A percentile compares a stretch with the other conserved stretches of the same genome.
Evolutionary conservation across 2,113 vertebrate species (phyloP).

Genomic region (Gymnobelideus leadbeateri): DNA sequence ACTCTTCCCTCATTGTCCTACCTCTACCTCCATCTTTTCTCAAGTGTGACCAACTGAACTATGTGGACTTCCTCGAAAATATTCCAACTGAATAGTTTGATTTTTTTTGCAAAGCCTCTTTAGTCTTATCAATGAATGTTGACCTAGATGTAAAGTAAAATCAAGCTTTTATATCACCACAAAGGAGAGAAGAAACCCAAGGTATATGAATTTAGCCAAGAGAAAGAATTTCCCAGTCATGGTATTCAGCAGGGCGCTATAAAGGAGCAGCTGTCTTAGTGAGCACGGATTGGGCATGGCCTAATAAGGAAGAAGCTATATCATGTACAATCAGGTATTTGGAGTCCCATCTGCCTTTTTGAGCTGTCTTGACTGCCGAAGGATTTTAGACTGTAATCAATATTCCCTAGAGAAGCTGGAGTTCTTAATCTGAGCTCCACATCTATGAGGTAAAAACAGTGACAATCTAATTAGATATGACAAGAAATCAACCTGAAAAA

Average conservation of each 20-base stretch:
- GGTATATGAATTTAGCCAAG: neutral
- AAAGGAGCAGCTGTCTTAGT: neutral
- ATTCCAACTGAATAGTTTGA: neutral
- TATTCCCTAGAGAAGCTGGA: conserved; percentile 62
- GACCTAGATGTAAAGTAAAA: conserved; percentile 20
- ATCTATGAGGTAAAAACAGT: neutral
- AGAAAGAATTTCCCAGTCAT: neutral
- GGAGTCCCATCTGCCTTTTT: rapidly evolving
- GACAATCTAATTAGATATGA: neutral
- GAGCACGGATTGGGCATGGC: neutral
- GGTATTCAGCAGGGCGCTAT: neutral
- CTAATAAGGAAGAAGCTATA: neutral
- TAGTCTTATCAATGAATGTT: neutral
- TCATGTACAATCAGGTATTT: neutral
- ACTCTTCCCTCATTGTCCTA: neutral
- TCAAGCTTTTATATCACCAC: conserved; percentile 38
- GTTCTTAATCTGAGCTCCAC: neutral
- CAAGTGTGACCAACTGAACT: neutral
- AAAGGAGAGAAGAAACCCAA: conserved; percentile 5
- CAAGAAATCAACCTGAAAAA: neutral
- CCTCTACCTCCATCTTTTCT: neutral
- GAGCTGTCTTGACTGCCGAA: neutral
- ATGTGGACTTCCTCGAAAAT: neutral
- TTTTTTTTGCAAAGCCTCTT: neutral
- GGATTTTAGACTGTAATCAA: conserved; percentile 45